A percentile compares a stretch with the other conserved stretches of the same genome.
These are phyloP conservation scores for Dynastes hyllus DNA, from an alignment of 2,888 invertebrate species.

Conservation along the genomic window DNA sequence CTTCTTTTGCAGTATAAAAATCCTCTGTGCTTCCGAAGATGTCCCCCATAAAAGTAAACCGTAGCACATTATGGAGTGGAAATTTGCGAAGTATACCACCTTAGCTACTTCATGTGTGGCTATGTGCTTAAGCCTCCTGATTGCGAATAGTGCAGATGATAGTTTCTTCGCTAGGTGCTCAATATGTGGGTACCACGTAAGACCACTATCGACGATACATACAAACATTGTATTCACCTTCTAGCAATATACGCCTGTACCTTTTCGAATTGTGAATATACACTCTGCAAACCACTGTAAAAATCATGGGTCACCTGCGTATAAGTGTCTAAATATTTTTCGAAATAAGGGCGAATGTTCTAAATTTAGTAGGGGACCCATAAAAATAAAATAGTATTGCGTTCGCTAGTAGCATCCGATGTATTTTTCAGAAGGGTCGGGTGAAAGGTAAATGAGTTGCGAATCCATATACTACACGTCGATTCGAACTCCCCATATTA, in stretches of 20 bases:
- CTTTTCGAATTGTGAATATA: not conserved
- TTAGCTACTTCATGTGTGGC: too few species aligned
- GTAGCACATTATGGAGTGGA: too few species aligned
- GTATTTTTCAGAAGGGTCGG: conserved; percentile 50
- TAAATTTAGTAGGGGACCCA: conserved; percentile 44
- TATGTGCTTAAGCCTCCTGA: too few species aligned
- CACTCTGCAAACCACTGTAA: conserved; percentile 19
- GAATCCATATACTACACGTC: conserved; percentile 47
- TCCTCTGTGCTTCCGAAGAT: too few species aligned
- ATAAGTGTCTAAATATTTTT: conserved; percentile 48
- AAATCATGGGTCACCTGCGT: conserved; percentile 42
- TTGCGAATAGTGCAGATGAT: too few species aligned
- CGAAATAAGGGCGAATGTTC: conserved; percentile 39
- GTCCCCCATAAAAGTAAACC: too few species aligned
- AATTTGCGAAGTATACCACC: too few species aligned
- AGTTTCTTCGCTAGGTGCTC: too few species aligned
- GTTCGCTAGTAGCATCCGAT: conserved; percentile 42
- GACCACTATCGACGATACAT: too few species aligned
- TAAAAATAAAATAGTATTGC: conserved; percentile 50
- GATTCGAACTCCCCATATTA: conserved; percentile 41
- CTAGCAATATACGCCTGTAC: not conserved
- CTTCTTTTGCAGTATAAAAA: too few species aligned
- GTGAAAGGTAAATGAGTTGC: conserved; percentile 52
- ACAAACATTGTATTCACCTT: not conserved
- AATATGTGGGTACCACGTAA: too few species aligned